These are phyloP conservation scores for Macropus fuliginosus DNA, from an alignment of 2,797 vertebrate genomes.

Conservation along the genomic window DNA sequence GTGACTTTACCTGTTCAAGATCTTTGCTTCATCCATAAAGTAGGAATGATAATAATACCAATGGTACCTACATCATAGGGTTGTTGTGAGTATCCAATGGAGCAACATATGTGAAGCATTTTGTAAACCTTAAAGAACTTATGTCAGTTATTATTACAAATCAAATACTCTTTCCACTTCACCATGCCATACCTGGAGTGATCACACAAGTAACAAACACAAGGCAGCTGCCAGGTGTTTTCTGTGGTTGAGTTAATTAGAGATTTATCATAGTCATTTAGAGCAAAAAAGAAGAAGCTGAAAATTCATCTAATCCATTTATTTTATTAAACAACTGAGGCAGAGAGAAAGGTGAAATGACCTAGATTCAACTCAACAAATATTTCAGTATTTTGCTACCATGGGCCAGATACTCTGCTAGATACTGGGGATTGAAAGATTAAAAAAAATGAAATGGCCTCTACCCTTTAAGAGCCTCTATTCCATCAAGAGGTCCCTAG, in stretches of 20 bases:
- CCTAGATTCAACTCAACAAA: neutral
- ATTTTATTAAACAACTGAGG: neutral
- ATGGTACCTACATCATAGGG: neutral
- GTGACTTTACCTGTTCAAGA: neutral
- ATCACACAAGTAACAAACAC: neutral
- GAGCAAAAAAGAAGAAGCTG: neutral
- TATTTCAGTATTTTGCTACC: neutral
- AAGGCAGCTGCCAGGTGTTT: constrained; percentile 43
- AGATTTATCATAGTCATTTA: neutral
- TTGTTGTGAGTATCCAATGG: neutral
- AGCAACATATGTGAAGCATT: neutral
- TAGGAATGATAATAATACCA: neutral
- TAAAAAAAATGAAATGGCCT: neutral
- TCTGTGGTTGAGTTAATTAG: constrained; percentile 39
- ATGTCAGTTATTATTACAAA: neutral
- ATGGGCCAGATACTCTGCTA: neutral
- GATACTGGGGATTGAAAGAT: neutral
- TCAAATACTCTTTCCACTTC: neutral
- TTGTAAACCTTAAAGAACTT: neutral
- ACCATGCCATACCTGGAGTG: neutral
- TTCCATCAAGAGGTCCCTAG: neutral
- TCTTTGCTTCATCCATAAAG: neutral
- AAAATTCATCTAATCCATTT: neutral
- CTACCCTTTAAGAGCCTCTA: neutral
- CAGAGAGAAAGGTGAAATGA: neutral